A percentile compares a stretch with the other conserved stretches of the same genome.
These are phyloP conservation scores for Drosophila sp. DNA, from an alignment of 1,140 invertebrate genomes.

Conservation along the genomic window DNA sequence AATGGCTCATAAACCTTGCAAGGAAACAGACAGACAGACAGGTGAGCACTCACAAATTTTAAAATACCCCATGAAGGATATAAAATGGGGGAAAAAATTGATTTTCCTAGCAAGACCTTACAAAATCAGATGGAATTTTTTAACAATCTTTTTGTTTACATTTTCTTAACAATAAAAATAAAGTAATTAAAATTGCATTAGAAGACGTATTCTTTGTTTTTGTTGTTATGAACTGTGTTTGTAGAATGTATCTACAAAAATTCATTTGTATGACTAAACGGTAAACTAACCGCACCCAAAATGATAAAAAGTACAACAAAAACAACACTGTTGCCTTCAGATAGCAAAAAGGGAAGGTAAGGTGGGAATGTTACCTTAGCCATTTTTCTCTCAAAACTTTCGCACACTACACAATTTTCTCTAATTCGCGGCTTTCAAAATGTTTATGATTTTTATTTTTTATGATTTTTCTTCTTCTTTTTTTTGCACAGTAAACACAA, in stretches of 20 bases:
- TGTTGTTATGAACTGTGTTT: neutral
- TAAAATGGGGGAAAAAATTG: too few species aligned
- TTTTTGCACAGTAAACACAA: conserved; percentile 55
- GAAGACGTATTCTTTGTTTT: too few species aligned
- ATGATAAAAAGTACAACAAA: conserved; percentile 3
- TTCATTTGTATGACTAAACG: conserved; percentile 21
- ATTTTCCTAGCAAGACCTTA: too few species aligned
- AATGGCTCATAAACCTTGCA: too few species aligned
- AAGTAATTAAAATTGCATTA: neutral
- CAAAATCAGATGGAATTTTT: too few species aligned
- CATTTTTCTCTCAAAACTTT: conserved; percentile 64
- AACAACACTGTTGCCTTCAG: conserved; percentile 16
- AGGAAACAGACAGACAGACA: too few species aligned
- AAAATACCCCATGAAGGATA: too few species aligned
- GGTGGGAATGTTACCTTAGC: conserved; percentile 48
- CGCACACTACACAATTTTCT: conserved; percentile 21
- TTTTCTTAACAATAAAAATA: too few species aligned
- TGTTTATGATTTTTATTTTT: conserved; percentile 35
- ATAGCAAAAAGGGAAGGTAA: neutral
- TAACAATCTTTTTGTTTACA: too few species aligned
- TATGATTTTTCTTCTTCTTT: conserved; percentile 35
- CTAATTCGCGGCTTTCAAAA: conserved; percentile 10
- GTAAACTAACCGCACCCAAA: conserved; percentile 18
- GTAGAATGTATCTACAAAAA: conserved; percentile 10
- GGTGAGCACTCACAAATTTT: too few species aligned